Percentiles rank a stretch among this genome's conserved stretches.
These are phyloP conservation scores for Prunella fulvescens DNA, from an alignment of 2,113 vertebrate species.

Conservation along the genomic window DNA sequence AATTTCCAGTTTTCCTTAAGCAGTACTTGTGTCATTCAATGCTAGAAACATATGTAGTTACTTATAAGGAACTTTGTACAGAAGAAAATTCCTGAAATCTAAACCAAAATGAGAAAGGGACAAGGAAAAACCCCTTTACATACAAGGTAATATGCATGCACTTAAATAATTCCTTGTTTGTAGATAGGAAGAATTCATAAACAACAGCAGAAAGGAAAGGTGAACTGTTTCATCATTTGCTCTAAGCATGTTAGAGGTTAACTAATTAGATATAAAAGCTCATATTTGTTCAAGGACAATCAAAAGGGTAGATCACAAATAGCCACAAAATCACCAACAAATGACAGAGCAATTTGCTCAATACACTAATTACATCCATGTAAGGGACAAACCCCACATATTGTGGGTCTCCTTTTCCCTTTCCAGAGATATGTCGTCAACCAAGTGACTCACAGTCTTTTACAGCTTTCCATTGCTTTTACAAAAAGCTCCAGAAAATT, in stretches of 20 bases:
- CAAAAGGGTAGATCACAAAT: neutral
- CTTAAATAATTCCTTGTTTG: neutral
- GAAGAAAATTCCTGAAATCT: neutral
- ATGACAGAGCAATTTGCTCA: neutral
- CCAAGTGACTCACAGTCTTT: neutral
- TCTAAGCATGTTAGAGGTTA: neutral
- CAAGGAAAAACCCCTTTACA: neutral
- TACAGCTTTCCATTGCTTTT: neutral
- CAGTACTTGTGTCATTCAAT: neutral
- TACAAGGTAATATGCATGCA: neutral
- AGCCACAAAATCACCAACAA: neutral
- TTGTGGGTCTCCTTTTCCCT: neutral
- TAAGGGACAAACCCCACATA: neutral
- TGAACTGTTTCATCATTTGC: neutral
- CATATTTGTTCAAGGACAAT: neutral
- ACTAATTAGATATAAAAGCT: neutral
- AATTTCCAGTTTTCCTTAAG: neutral
- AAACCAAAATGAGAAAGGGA: neutral
- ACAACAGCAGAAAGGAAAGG: neutral
- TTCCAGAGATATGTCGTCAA: neutral
- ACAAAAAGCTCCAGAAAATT: neutral
- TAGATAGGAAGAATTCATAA: neutral
- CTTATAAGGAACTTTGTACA: neutral
- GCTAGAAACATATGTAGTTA: neutral
- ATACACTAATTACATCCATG: neutral